Percentiles rank a stretch among this genome's conserved stretches.
These are phyloP conservation scores for Penaeus chinensis DNA, from an alignment of 1,140 invertebrate species.

Conservation along the genomic window DNA sequence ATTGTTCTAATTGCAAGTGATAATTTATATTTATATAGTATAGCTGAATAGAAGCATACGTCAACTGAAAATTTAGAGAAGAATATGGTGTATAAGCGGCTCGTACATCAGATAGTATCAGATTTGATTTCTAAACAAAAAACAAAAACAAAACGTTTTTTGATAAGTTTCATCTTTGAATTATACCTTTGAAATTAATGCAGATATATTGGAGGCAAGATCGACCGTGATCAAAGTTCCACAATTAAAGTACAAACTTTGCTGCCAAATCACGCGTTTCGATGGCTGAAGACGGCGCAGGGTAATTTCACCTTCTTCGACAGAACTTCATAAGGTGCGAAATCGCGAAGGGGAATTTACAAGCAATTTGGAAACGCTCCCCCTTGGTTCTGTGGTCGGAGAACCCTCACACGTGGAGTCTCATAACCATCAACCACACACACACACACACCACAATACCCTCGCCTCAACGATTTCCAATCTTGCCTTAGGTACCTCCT, in stretches of 20 bases:
- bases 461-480: conserved; percentile 37
- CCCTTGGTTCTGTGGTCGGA: neutral
- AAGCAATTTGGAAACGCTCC: conserved; percentile 32
- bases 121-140: too few species aligned
- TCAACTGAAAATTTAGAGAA: neutral
- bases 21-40: neutral
- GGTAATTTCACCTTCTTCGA: conserved; percentile 8
- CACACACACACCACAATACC: conserved; percentile 38
- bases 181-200: conserved; percentile 6
- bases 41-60: neutral
- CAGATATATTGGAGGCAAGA: conserved; percentile 11
- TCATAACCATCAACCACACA: conserved; percentile 43
- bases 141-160: too few species aligned
- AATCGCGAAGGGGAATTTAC: conserved; percentile 5
- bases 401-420: conserved; percentile 11
- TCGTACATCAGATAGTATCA: too few species aligned
- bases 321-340: conserved; percentile 5
- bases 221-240: conserved; percentile 23
- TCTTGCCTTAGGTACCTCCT: conserved; percentile 33
- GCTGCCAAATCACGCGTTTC: conserved; percentile 27
- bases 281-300: neutral
- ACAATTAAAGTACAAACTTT: conserved; percentile 28
- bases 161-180: neutral
- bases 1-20: too few species aligned
- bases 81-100: too few species aligned